phyloP scores from a whole-genome alignment of 35 echinoderm and acorn worm species.

The Hemicentrotus pulcherrimus region DNA sequence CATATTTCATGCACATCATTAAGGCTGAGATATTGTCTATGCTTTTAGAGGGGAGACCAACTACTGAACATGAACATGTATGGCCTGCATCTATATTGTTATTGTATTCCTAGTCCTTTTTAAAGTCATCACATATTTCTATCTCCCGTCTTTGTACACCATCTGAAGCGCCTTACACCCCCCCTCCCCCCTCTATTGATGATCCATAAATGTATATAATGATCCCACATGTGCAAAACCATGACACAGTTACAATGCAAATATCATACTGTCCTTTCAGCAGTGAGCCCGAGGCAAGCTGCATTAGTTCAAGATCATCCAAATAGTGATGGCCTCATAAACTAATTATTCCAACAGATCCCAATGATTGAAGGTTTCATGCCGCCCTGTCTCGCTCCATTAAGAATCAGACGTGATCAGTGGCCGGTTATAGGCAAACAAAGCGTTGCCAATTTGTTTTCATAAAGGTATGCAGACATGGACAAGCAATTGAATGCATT shows the following conservation, averaged over 20 bases:
- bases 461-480: conserved; percentile 15
- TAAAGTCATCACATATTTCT: too few relatives aligned
- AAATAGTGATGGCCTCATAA: conserved; percentile 37
- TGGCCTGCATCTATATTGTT: too few relatives aligned
- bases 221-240: background rate
- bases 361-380: conserved; percentile 2
- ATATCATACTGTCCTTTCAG: background rate
- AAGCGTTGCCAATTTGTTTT: conserved; percentile 16
- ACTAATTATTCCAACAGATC: conserved; percentile 20
- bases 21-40: too few relatives aligned
- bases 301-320: conserved; percentile 20
- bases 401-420: background rate
- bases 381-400: background rate
- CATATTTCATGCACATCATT: too few relatives aligned
- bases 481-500: background rate
- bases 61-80: too few relatives aligned
- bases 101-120: too few relatives aligned
- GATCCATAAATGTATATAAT: background rate
- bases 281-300: background rate
- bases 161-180: too few relatives aligned
- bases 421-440: background rate
- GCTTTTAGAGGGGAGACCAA: too few relatives aligned
- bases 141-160: too few relatives aligned
- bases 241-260: background rate
- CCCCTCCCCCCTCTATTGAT: background rate